Evolutionary conservation across 1,140 invertebrate genomes (phyloP).

Genomic region (Pseudomyrmex pallidus): DNA sequence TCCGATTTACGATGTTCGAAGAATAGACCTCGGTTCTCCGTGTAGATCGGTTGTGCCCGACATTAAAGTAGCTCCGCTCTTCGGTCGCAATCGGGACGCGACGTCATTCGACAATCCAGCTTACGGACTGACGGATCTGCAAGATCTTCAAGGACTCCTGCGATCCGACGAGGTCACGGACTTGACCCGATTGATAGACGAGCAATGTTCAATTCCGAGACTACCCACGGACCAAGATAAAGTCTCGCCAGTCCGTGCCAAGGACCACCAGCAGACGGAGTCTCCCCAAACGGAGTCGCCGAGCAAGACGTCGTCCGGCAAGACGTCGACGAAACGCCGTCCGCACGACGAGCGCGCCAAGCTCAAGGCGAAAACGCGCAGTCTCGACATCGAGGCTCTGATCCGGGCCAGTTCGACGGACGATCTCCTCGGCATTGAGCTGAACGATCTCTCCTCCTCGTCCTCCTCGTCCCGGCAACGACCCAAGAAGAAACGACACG

Average conservation of each 20-base stretch:
- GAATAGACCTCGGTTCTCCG: slow-evolving; percentile 82
- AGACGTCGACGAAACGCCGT: slow-evolving; percentile 52
- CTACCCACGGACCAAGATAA: slow-evolving; percentile 44
- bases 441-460: slow-evolving; percentile 66
- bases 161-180: slow-evolving; percentile 81
- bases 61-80: slow-evolving; percentile 75
- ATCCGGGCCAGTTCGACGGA: slow-evolving; percentile 84
- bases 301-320: slow-evolving; percentile 55
- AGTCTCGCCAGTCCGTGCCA: slow-evolving; percentile 25
- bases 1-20: slow-evolving; percentile 76
- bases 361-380: slow-evolving; percentile 58
- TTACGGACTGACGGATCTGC: slow-evolving; percentile 80
- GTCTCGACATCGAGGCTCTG: slow-evolving; percentile 76
- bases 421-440: slow-evolving; percentile 81
- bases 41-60: slow-evolving; percentile 75
- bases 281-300: not conserved
- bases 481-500: slow-evolving; percentile 77
- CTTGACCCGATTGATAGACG: slow-evolving; percentile 79
- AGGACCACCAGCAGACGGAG: slow-evolving; percentile 47
- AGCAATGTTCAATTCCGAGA: slow-evolving; percentile 65
- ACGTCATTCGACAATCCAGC: slow-evolving; percentile 84
- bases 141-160: slow-evolving; percentile 77
- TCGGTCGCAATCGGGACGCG: slow-evolving; percentile 66
- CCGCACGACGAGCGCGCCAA: slow-evolving; percentile 62
- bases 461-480: slow-evolving; percentile 69